Base-by-base conservation (phyloP, 2,113 vertebrate species). In the Nipponia nippon region DNA sequence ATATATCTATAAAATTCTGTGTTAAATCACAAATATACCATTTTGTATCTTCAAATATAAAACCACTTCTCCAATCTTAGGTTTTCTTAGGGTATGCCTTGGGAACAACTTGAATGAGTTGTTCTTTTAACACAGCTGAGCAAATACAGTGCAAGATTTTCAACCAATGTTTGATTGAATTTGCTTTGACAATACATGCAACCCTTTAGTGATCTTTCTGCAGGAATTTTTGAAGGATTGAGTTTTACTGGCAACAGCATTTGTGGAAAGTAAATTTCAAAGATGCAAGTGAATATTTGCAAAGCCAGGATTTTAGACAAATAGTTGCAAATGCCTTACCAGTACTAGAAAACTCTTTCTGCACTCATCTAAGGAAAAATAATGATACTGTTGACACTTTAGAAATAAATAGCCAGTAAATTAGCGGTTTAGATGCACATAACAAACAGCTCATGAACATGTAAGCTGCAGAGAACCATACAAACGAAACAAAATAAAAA, bases 251-350 rank as follows among this genome's bases (percentile, higher is more conserved):
- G 88, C 42, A 94, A 90, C 23, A 94, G 59, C 92, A 83, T 86
- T 86, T 83, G 38, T 7, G 2, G 34, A 95, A 93, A 94, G 85
- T 55, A 96, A 92, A 97, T 97, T 93, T 93, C 89, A 96, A 79
- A 94, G 82, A 88, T 59, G 30, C 67, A 66, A 79, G 56, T 2
- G 52, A 95, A 62, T 89, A 83, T 95, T 95, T 93, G 66, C 42
- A 75, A 91, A 93, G 67, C 58, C 46, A 13, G 23, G 11, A 13
- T 87, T 95, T 94, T 81, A 73, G 59, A 71, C 46, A 91, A 90
- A 86, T 67, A 80, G 46, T 77, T 90, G 29, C 29, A 72, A 87
- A 83, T 83, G 62, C 40, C 89, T 96, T 95, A 67, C 30, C 50
- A 89, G 42, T 81, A n/a, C 47, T 59, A 69, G 20, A 88, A 95